These are phyloP conservation scores for Brachionus sp. DNA, from an alignment of 1,140 invertebrate genomes.

Conservation along the genomic window DNA sequence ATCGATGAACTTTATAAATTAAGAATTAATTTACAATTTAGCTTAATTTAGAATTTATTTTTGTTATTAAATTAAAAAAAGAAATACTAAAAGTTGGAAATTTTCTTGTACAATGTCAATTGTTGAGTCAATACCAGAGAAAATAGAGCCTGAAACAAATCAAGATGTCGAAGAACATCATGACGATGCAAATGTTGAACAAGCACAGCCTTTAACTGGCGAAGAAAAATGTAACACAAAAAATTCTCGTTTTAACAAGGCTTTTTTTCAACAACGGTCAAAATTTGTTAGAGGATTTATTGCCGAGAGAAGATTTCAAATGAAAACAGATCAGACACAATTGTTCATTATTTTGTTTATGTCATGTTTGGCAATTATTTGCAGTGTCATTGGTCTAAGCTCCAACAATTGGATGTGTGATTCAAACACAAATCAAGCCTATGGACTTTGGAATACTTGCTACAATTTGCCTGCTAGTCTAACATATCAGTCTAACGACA, in stretches of 20 bases:
- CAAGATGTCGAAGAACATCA: background rate
- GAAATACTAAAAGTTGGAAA: background rate
- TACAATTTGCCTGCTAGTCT: background rate
- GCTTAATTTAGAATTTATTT: background rate
- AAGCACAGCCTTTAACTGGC: slow-evolving; percentile 27
- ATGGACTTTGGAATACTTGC: slow-evolving; percentile 37
- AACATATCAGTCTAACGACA: background rate
- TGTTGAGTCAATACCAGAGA: slow-evolving; percentile 1
- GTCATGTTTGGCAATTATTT: background rate
- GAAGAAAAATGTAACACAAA: background rate
- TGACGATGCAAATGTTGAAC: background rate
- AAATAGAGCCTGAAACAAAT: background rate
- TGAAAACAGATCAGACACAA: background rate
- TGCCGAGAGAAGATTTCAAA: slow-evolving; percentile 4
- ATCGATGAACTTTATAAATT: slow-evolving; percentile 35
- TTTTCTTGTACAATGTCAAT: slow-evolving; percentile 24
- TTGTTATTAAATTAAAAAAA: background rate
- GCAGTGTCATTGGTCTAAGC: background rate
- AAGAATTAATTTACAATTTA: slow-evolving; percentile 4
- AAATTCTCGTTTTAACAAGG: background rate
- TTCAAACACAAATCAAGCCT: background rate
- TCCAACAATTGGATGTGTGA: slow-evolving; percentile 41
- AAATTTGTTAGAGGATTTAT: background rate
- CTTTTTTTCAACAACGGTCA: background rate
- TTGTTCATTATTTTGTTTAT: slow-evolving; percentile 31